Conservation (phyloP, 2,888 invertebrate genomes). For the Spatulosminthurus flaviceps region DNA sequence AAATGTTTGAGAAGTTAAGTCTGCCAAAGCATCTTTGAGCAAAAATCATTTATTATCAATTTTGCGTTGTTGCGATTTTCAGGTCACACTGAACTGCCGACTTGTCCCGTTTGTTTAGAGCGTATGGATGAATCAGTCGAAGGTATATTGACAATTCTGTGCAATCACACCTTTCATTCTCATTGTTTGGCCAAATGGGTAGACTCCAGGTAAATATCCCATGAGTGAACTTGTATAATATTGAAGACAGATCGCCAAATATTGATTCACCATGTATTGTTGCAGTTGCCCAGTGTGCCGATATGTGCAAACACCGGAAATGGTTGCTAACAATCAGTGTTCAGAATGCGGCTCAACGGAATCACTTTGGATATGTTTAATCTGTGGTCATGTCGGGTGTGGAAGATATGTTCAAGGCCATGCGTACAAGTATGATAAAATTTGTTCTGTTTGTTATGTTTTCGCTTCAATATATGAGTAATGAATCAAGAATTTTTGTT, state of each 20-base stretch:
- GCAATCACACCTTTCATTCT: conserved; percentile 98
- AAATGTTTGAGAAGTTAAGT: too few relatives aligned
- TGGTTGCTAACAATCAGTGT: conserved; percentile 76
- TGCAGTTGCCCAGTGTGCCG: conserved; percentile 96
- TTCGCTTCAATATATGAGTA: background rate
- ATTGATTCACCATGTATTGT: conserved; percentile 38
- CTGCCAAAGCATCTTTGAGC: too few relatives aligned
- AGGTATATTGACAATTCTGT: conserved; percentile 95
- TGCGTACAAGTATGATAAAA: conserved; percentile 75
- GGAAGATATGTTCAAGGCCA: conserved; percentile 91
- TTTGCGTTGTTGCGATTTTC: conserved; percentile 65
- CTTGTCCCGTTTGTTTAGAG: conserved; percentile 96
- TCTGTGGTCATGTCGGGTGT: conserved; percentile 98
- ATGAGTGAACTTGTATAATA: conserved; percentile 11
- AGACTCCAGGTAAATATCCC: conserved; percentile 74
- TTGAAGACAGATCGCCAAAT: background rate
- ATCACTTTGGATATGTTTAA: conserved; percentile 97
- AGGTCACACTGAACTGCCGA: conserved; percentile 93
- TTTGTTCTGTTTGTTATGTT: background rate
- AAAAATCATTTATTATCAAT: too few relatives aligned
- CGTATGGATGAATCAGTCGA: conserved; percentile 99
- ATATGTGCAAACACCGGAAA: conserved; percentile 84
- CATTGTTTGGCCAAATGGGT: conserved; percentile 96
- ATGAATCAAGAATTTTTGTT: background rate
- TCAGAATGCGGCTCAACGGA: conserved; percentile 76